phyloP scores from a whole-genome alignment of 2,888 invertebrate genomes.

The Anthoptus insignis region DNA sequence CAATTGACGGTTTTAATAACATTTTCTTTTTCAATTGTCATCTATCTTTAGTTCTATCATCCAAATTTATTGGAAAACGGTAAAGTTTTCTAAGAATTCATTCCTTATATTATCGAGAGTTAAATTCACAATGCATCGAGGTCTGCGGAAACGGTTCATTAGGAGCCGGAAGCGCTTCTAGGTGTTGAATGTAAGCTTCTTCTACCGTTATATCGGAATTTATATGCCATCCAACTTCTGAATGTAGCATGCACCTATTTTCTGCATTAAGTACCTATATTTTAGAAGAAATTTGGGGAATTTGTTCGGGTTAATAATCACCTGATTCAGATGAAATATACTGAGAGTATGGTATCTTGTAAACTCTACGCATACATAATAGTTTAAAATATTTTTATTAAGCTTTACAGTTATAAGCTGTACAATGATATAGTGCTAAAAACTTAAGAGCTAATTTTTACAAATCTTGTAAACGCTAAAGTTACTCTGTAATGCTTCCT shows the following conservation, averaged over 20 bases:
- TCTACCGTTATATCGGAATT: conserved; percentile 4
- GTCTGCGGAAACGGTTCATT: conserved; percentile 53
- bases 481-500: too few relatives aligned
- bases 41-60: too few relatives aligned
- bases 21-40: too few relatives aligned
- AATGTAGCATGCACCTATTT: background rate
- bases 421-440: too few relatives aligned
- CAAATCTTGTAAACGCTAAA: too few relatives aligned
- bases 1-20: too few relatives aligned
- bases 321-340: too few relatives aligned
- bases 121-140: conserved; percentile 39
- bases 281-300: background rate
- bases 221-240: background rate
- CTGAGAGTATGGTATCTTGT: too few relatives aligned
- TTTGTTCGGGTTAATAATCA: background rate
- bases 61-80: conserved; percentile 18
- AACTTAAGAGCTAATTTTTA: too few relatives aligned
- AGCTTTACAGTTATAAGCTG: too few relatives aligned
- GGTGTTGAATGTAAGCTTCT: conserved; percentile 15
- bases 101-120: conserved; percentile 31
- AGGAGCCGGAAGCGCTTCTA: conserved; percentile 45
- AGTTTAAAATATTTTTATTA: too few relatives aligned
- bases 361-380: too few relatives aligned
- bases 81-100: conserved; percentile 10
- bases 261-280: background rate